Conservation (phyloP, 2,797 vertebrate species). For the Phoebastria nigripes region DNA sequence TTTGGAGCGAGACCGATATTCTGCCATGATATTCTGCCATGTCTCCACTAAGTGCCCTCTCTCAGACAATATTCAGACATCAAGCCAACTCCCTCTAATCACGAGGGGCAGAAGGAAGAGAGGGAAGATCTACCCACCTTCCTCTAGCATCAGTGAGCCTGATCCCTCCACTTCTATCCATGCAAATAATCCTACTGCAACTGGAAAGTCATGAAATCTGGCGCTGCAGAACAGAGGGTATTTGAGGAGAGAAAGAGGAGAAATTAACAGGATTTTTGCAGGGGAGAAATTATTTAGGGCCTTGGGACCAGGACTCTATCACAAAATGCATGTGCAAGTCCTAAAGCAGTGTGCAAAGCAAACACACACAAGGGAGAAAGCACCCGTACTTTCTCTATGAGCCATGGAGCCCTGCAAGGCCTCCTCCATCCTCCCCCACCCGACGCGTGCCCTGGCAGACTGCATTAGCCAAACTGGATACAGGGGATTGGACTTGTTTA, state of each 20-base stretch:
- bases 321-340: neutral
- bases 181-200: constrained; percentile 9
- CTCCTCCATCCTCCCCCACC: neutral
- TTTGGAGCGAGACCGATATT: neutral
- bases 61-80: neutral
- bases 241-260: constrained; percentile 30
- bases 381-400: neutral
- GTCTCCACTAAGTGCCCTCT: neutral
- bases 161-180: constrained; percentile 40
- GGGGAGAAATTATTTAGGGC: neutral
- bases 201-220: constrained; percentile 13
- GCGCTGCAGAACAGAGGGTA: constrained; percentile 18
- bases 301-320: neutral
- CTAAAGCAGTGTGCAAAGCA: neutral
- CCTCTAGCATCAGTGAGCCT: constrained; percentile 32
- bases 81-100: neutral
- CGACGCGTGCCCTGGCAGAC: constrained; percentile 76
- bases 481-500: constrained; percentile 87
- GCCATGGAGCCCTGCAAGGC: neutral
- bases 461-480: constrained; percentile 82
- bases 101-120: neutral
- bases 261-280: neutral
- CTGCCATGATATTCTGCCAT: neutral
- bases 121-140: constrained; percentile 29
- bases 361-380: neutral